These are phyloP conservation scores for Anableps anableps DNA, from an alignment of 2,797 vertebrate species.

Conservation along the genomic window DNA sequence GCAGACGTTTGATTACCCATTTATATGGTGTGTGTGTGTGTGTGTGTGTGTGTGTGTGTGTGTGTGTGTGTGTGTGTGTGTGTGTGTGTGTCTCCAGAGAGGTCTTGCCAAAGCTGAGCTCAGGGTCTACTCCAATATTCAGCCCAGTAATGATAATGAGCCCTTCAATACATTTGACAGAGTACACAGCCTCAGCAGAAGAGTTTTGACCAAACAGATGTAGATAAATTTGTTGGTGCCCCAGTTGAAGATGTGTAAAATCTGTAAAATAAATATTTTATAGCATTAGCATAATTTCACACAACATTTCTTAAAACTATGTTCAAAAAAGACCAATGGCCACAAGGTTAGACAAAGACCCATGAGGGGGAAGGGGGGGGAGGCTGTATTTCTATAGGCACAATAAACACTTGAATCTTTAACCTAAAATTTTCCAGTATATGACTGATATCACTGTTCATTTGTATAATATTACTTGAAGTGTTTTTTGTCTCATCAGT, in stretches of 20 bases:
- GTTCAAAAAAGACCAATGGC: neutral
- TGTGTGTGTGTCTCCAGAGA: constrained; percentile 64
- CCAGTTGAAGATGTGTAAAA: neutral
- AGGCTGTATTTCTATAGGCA: neutral
- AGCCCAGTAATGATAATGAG: constrained; percentile 77
- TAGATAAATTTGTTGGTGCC: neutral
- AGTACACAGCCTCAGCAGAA: constrained; percentile 56
- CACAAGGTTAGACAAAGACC: neutral
- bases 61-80: constrained; percentile 40
- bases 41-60: constrained; percentile 41
- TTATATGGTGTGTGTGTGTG: constrained; percentile 73
- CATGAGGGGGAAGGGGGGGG: too few relatives aligned
- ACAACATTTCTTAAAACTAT: neutral
- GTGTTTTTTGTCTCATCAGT: too few relatives aligned
- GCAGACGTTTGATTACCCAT: constrained; percentile 89
- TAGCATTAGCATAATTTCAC: neutral
- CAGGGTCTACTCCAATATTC: constrained; percentile 73
- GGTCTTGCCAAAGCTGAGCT: constrained; percentile 74
- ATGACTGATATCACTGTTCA: neutral
- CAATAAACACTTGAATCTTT: neutral
- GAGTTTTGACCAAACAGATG: neutral
- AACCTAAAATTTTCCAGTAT: neutral
- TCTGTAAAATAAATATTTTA: neutral
- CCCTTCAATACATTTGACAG: constrained; percentile 68
- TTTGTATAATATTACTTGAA: neutral